phyloP scores from a whole-genome alignment of 2,113 vertebrate species.

The Notechis scutatus region DNA sequence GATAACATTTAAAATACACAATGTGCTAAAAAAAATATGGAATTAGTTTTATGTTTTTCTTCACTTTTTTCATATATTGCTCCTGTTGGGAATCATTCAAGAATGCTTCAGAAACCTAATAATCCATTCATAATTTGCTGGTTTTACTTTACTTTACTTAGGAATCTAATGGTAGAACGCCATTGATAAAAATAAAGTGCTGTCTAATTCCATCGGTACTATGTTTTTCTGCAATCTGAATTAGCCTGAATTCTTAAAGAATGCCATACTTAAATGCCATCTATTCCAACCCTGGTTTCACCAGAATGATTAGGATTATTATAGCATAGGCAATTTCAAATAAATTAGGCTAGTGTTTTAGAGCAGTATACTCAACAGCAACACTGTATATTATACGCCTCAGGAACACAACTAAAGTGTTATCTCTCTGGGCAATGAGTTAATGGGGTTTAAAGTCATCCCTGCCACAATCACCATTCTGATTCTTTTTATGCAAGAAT shows the following conservation, averaged over 20 bases:
- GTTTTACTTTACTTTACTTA: slow-evolving; percentile 24
- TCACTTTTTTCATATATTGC: not conserved
- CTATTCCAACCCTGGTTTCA: not conserved
- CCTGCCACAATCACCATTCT: slow-evolving; percentile 29
- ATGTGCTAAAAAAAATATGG: not conserved
- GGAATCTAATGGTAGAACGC: not conserved
- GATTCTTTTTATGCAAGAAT: slow-evolving; percentile 30
- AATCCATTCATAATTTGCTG: slow-evolving; percentile 17
- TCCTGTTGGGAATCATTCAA: slow-evolving; percentile 22
- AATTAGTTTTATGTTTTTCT: not conserved
- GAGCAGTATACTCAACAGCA: not conserved
- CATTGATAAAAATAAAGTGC: slow-evolving; percentile 28
- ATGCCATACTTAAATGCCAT: slow-evolving; percentile 8
- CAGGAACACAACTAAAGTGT: not conserved
- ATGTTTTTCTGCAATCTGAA: slow-evolving; percentile 43
- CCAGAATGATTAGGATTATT: not conserved
- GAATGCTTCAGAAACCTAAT: slow-evolving; percentile 42
- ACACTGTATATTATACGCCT: not conserved
- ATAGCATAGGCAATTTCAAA: not conserved
- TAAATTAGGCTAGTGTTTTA: not conserved
- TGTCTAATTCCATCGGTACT: slow-evolving; percentile 37
- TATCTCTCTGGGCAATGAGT: not conserved
- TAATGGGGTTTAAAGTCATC: not conserved
- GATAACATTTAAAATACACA: not conserved
- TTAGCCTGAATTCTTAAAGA: not conserved